Evolutionary conservation across 2,113 vertebrate genomes (phyloP).

Genomic region (Osmerus mordax): DNA sequence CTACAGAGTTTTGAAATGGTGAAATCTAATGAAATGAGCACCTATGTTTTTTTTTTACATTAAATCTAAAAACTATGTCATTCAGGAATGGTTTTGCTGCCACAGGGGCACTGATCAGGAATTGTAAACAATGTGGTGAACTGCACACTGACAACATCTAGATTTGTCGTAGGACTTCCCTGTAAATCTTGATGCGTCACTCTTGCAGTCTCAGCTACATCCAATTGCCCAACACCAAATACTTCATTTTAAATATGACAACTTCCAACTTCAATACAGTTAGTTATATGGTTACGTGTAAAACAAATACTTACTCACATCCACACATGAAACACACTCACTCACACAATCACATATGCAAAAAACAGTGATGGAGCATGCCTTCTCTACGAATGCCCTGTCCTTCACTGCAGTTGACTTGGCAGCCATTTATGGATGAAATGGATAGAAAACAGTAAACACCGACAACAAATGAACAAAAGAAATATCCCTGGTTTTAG

Average conservation of each 20-base stretch:
- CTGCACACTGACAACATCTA: slow-evolving; percentile 69
- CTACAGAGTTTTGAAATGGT: slow-evolving; percentile 95
- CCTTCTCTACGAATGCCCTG: slow-evolving; percentile 44
- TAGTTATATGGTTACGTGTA: slow-evolving; percentile 63
- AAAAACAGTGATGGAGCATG: slow-evolving; percentile 57
- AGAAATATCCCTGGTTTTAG: slow-evolving; percentile 79
- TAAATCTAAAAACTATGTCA: slow-evolving; percentile 62
- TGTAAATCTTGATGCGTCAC: slow-evolving; percentile 66
- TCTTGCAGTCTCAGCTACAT: slow-evolving; percentile 71
- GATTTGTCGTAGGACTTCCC: slow-evolving; percentile 57
- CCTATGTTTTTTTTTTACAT: slow-evolving; percentile 70
- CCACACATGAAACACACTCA: slow-evolving; percentile 50
- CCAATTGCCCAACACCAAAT: slow-evolving; percentile 75
- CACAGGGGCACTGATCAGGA: slow-evolving; percentile 60
- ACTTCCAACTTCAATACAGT: slow-evolving; percentile 61
- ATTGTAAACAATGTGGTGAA: slow-evolving; percentile 69
- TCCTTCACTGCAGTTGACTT: slow-evolving; percentile 55
- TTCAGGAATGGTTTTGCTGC: slow-evolving; percentile 60
- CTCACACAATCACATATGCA: slow-evolving; percentile 55
- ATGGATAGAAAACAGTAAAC: slow-evolving; percentile 65
- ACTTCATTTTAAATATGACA: slow-evolving; percentile 72
- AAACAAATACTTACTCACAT: slow-evolving; percentile 18
- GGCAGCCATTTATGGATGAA: slow-evolving; percentile 67
- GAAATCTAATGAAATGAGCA: slow-evolving; percentile 93
- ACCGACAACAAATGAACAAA: slow-evolving; percentile 41